Conservation (phyloP, 2,113 vertebrate species). For the Miniopterus natalensis region DNA sequence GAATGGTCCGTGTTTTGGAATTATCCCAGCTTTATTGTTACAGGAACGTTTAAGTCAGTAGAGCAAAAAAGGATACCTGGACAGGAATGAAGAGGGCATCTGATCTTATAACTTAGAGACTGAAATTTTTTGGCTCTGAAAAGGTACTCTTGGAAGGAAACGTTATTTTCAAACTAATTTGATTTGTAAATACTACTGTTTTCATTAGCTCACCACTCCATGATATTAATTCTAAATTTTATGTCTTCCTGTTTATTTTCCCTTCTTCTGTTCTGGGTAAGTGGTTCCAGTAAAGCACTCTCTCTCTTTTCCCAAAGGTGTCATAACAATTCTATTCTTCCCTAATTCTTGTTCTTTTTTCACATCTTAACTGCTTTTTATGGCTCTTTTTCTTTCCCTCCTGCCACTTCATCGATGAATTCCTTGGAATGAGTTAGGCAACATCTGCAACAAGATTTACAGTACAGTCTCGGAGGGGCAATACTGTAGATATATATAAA, state of each 20-base stretch:
- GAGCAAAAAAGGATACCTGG: background rate
- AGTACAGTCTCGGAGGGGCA: background rate
- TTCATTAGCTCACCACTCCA: background rate
- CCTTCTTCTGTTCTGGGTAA: background rate
- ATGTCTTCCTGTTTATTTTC: background rate
- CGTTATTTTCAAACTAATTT: background rate
- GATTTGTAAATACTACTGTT: background rate
- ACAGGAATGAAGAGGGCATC: background rate
- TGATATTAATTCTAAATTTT: background rate
- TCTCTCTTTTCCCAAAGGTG: background rate
- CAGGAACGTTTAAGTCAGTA: background rate
- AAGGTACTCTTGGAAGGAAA: background rate
- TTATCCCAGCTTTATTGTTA: background rate
- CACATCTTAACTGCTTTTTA: conserved; percentile 48
- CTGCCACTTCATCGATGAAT: background rate
- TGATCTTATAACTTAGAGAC: background rate
- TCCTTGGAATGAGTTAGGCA: conserved; percentile 25
- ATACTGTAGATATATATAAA: background rate
- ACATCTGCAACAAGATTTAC: conserved; percentile 32
- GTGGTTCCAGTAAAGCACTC: background rate
- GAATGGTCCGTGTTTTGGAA: background rate
- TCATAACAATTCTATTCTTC: background rate
- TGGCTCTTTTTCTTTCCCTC: conserved; percentile 23
- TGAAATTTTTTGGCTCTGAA: background rate
- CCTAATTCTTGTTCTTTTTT: conserved; percentile 18